Evolutionary conservation across 2,888 invertebrate species (phyloP).

Genomic region (Himalopsyche japonica): DNA sequence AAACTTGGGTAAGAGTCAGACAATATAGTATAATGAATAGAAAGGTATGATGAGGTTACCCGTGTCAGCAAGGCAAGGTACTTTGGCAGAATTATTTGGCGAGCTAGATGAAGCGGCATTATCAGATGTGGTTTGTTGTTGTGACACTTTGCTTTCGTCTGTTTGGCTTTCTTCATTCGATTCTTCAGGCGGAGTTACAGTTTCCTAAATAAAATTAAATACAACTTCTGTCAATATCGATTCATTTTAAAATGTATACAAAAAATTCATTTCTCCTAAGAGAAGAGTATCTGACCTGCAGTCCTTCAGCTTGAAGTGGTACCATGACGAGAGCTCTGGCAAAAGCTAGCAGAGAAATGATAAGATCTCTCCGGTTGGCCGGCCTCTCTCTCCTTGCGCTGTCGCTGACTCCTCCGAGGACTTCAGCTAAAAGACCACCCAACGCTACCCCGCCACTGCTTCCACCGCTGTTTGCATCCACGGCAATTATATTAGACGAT

Average conservation of each 20-base stretch:
- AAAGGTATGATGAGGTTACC: conserved; percentile 49
- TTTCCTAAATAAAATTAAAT: background rate
- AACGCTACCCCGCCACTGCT: conserved; percentile 61
- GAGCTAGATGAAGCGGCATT: conserved; percentile 42
- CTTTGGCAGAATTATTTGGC: conserved; percentile 53
- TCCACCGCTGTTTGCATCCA: conserved; percentile 41
- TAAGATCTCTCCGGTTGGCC: conserved; percentile 72
- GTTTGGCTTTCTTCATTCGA: conserved; percentile 65
- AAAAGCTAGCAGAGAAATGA: conserved; percentile 72
- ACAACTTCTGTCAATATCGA: background rate
- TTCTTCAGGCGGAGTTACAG: conserved; percentile 45
- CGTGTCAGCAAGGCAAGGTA: conserved; percentile 76
- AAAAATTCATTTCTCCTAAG: background rate
- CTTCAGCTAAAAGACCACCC: conserved; percentile 77
- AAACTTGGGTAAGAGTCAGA: no score
- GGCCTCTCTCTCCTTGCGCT: conserved; percentile 63
- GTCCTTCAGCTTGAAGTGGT: conserved; percentile 47
- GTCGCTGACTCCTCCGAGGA: conserved; percentile 65
- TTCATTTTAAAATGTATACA: no score
- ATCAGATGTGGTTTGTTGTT: conserved; percentile 50
- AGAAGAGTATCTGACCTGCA: background rate
- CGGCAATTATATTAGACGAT: conserved; percentile 43
- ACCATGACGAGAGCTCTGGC: conserved; percentile 62
- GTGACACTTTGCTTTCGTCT: conserved; percentile 82
- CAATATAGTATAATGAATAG: no score